These are phyloP conservation scores for Ibycter americanus DNA, from an alignment of 2,797 vertebrate genomes.

Conservation along the genomic window DNA sequence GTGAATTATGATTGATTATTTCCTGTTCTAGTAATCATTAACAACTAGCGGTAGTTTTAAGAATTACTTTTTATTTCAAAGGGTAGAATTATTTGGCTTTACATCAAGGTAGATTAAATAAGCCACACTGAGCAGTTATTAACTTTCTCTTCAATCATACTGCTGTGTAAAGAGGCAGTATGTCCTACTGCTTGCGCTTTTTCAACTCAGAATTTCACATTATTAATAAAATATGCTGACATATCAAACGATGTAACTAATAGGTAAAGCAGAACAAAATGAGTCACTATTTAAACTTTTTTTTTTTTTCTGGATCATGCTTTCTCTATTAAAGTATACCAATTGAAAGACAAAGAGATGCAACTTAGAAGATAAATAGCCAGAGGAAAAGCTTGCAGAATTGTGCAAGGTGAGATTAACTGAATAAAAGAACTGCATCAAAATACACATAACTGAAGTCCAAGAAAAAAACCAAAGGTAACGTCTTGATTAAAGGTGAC, in stretches of 20 bases:
- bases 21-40: slow-evolving; percentile 54
- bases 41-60: neutral
- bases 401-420: neutral
- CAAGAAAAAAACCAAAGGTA: neutral
- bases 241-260: neutral
- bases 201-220: neutral
- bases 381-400: neutral
- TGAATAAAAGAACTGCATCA: neutral
- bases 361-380: neutral
- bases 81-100: neutral
- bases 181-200: neutral
- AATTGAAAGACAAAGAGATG: neutral
- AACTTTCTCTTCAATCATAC: neutral
- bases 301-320: neutral
- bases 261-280: neutral
- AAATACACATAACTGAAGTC: neutral
- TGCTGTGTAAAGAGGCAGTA: neutral
- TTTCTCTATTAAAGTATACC: neutral
- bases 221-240: neutral
- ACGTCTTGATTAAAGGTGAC: neutral
- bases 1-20: slow-evolving; percentile 33
- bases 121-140: neutral
- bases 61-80: slow-evolving; percentile 34
- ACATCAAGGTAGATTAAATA: neutral
- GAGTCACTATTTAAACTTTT: neutral